These are phyloP conservation scores for Amblyopsis rosae DNA, from an alignment of 2,113 vertebrate species.

Conservation along the genomic window DNA sequence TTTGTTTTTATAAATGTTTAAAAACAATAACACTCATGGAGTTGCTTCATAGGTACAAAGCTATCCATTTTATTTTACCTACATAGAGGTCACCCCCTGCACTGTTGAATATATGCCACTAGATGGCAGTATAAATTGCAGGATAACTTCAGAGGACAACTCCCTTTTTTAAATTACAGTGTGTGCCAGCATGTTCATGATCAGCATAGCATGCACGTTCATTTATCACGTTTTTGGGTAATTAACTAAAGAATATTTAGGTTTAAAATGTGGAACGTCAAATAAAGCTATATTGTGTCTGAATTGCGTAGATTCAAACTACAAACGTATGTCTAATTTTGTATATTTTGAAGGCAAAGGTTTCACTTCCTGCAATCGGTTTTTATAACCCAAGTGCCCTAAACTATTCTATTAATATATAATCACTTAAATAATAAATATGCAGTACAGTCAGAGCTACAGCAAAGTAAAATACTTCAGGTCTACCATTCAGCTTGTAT, in stretches of 20 bases:
- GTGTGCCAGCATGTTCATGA: conserved; percentile 7
- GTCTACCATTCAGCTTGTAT: conserved; percentile 45
- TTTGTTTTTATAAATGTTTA: no score
- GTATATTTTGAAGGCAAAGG: conserved; percentile 42
- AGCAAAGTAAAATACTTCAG: conserved; percentile 56
- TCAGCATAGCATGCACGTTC: conserved; percentile 22
- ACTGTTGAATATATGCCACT: no score
- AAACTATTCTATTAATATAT: conserved; percentile 45
- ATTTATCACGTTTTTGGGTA: conserved; percentile 33
- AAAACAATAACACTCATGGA: no score
- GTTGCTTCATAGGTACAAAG: no score
- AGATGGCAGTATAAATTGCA: no score
- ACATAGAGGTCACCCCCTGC: no score
- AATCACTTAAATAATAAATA: conserved; percentile 59
- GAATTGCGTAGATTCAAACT: conserved; percentile 13
- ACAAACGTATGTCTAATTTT: conserved; percentile 33
- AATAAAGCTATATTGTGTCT: conserved; percentile 32
- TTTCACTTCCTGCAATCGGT: conserved; percentile 45
- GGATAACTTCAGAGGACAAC: not conserved
- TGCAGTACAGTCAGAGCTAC: conserved; percentile 63
- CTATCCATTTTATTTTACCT: no score
- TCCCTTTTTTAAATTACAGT: conserved; percentile 12
- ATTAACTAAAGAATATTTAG: conserved; percentile 13
- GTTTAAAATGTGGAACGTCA: conserved; percentile 46
- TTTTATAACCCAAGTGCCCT: conserved; percentile 34